Evolutionary conservation across 2,113 vertebrate genomes (phyloP).

Genomic region (Poeciliopsis retropinna): DNA sequence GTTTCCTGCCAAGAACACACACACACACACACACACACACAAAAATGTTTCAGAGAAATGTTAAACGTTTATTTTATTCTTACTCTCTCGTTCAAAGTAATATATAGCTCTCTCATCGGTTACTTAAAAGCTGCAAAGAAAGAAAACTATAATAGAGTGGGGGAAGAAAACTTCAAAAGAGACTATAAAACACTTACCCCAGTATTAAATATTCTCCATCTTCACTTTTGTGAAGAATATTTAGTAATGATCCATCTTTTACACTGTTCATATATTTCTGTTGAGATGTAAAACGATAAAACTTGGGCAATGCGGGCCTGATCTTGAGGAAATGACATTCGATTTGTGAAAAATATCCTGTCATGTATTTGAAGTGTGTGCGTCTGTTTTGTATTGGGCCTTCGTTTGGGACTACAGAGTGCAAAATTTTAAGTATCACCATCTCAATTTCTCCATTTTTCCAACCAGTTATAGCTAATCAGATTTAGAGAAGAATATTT

Average conservation of each 20-base stretch:
- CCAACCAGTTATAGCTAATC: too few species aligned
- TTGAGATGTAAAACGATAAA: background rate
- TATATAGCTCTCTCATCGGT: slow-evolving; percentile 2
- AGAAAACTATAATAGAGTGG: background rate
- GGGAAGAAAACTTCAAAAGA: background rate
- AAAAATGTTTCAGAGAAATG: slow-evolving; percentile 27
- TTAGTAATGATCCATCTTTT: background rate
- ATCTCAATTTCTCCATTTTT: too few species aligned
- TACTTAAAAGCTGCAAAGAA: slow-evolving; percentile 10
- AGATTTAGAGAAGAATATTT: too few species aligned
- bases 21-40: background rate
- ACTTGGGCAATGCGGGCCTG: background rate
- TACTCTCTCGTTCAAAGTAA: slow-evolving; percentile 2
- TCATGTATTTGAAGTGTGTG: too few species aligned
- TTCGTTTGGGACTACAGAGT: too few species aligned
- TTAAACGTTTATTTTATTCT: slow-evolving; percentile 1
- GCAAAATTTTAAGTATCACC: too few species aligned
- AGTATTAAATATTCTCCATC: background rate
- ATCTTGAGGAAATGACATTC: background rate
- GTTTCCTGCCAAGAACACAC: background rate
- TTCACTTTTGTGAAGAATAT: background rate
- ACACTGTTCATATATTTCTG: background rate
- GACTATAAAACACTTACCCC: background rate
- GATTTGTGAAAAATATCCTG: background rate
- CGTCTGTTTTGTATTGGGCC: too few species aligned